Base-by-base conservation (phyloP, 53 echinoderm and acorn worm species). In the Henricia sp. region DNA sequence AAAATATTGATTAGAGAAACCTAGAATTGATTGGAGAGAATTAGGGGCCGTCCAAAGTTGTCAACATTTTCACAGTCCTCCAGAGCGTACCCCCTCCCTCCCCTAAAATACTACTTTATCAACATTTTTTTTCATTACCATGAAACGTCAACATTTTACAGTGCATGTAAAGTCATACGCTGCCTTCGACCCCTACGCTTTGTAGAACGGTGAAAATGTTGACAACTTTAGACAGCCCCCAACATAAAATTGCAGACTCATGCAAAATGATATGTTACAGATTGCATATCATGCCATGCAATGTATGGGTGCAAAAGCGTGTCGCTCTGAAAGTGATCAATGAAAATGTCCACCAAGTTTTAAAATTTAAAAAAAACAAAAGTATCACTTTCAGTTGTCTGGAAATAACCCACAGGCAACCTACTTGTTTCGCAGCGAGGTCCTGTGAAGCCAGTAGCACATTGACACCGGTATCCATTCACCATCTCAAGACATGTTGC, bases 361-460 rank as follows among this genome's bases (percentile, higher is more conserved):
- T n/a, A n/a, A n/a, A n/a, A n/a, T n/a, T 62, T 1, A 12, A 55
- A 55, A 4, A 55, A 20, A 20, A 55, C 5, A 21, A 20, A 11
- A 67, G 5, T 9, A 5, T 8, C 20, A 60, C 6, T 2, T 23
- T 5, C 11, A 23, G 11, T 4, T 33, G 32, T 55, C 20, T 55
- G 4, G 55, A 67, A 4, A 37, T 71, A 13, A 23, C 20, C 26
- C 39, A 23, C 21, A 20, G 12, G n/a, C 23, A 77, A 85, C n/a
- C 60, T 58, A 91, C 91, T 77, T 76, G 42, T 88, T 54, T 88
- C 67, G 33, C 91, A 91, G 66, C 57, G 33, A 1, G 62, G 52
- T 5, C 91, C 80, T n/a, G 65, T 64, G 63, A 32, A 80, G 62
- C 80, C 80, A 63, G 50, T n/a, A 29, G 60, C 65, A 65, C 80